Evolutionary conservation across 2,113 vertebrate genomes (phyloP).

Genomic region (Nycticorax nycticorax): DNA sequence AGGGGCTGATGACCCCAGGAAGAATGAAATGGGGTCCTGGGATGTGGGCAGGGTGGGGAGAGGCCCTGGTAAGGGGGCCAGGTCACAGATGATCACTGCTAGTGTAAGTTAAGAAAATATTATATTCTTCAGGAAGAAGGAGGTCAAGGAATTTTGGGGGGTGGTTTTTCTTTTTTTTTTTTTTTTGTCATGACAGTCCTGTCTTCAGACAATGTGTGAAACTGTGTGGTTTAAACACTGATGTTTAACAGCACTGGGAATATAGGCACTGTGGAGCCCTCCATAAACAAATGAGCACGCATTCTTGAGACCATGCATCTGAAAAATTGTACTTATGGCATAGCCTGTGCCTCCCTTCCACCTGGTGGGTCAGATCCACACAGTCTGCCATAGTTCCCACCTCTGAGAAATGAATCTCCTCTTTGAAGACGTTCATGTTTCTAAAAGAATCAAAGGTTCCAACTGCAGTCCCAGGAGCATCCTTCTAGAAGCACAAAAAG

Average conservation of each 20-base stretch:
- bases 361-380: not conserved
- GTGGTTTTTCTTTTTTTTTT: not conserved
- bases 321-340: not conserved
- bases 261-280: not conserved
- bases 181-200: not conserved
- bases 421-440: not conserved
- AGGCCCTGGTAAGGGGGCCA: not conserved
- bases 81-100: not conserved
- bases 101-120: not conserved
- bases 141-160: not conserved
- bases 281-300: not conserved
- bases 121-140: not conserved
- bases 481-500: not conserved
- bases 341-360: fast-evolving
- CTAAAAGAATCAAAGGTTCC: not conserved
- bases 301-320: fast-evolving
- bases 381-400: not conserved
- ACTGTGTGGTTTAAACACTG: not conserved
- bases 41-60: not conserved
- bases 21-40: not conserved
- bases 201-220: not conserved
- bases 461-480: not conserved
- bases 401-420: not conserved
- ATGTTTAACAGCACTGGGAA: not conserved
- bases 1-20: not conserved